Conservation (phyloP, 2,113 vertebrate species). For the Perca fluviatilis region DNA sequence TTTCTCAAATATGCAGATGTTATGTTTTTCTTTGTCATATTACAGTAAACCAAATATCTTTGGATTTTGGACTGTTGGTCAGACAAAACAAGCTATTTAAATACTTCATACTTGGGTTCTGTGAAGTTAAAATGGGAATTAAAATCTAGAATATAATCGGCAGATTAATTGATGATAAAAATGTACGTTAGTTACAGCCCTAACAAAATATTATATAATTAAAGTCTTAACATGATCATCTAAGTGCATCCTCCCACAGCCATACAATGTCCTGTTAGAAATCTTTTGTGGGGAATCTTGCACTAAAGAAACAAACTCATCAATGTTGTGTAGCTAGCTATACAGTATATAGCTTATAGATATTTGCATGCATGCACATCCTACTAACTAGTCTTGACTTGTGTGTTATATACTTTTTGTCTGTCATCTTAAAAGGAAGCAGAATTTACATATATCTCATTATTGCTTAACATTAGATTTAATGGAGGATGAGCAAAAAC, state of each 20-base stretch:
- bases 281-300: not conserved
- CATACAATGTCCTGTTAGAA: not conserved
- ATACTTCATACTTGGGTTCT: too few relatives aligned
- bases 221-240: too few relatives aligned
- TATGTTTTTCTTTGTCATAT: not conserved
- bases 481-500: not conserved
- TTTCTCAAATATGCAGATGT: not conserved
- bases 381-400: not conserved
- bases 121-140: not conserved
- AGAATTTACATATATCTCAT: not conserved
- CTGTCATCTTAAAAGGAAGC: too few relatives aligned
- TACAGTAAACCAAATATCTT: constrained; percentile 1
- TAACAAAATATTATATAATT: too few relatives aligned
- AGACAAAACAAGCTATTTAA: too few relatives aligned
- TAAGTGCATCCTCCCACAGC: not conserved
- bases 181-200: too few relatives aligned
- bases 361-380: not conserved
- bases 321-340: not conserved
- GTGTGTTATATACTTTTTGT: not conserved
- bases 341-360: not conserved
- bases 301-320: not conserved
- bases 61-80: not conserved
- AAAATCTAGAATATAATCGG: not conserved
- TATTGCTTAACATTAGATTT: not conserved
- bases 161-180: not conserved